Evolutionary conservation across 2,113 vertebrate genomes (phyloP).

Genomic region (Neotragus pygmaeus): DNA sequence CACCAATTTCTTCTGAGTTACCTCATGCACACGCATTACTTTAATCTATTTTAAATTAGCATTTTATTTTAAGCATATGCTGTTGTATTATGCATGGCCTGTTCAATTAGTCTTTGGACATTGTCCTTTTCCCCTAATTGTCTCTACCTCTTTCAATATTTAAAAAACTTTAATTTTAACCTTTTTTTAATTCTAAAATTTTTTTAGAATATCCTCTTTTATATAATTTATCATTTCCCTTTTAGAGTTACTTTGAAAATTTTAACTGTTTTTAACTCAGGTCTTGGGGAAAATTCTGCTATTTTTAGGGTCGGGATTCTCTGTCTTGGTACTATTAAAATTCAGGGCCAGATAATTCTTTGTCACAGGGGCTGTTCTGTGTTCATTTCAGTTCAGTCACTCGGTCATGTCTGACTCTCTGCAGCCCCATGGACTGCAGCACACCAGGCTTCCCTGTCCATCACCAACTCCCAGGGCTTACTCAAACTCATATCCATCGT

Average conservation of each 20-base stretch:
- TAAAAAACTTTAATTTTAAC: background rate
- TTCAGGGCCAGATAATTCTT: background rate
- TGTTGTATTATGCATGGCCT: slow-evolving; percentile 4
- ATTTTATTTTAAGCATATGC: slow-evolving; percentile 29
- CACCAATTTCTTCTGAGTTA: background rate
- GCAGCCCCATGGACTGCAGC: background rate
- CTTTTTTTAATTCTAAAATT: background rate
- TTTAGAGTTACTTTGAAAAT: background rate
- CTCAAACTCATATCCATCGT: background rate
- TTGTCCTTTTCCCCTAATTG: background rate
- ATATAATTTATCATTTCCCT: background rate
- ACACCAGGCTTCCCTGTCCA: background rate
- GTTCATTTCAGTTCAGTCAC: background rate
- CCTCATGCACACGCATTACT: background rate
- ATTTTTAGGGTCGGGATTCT: background rate
- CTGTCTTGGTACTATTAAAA: background rate
- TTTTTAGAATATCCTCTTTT: background rate
- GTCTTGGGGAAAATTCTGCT: background rate
- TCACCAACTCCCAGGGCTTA: background rate
- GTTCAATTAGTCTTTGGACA: background rate
- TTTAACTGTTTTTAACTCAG: background rate
- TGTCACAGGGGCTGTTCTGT: too few species aligned
- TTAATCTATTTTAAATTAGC: slow-evolving; percentile 44
- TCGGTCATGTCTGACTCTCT: background rate
- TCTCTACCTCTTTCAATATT: background rate